A percentile compares a stretch with the other conserved stretches of the same genome.
Conservation (phyloP, 2,797 vertebrate species). For the Notolabrus celidotus region DNA sequence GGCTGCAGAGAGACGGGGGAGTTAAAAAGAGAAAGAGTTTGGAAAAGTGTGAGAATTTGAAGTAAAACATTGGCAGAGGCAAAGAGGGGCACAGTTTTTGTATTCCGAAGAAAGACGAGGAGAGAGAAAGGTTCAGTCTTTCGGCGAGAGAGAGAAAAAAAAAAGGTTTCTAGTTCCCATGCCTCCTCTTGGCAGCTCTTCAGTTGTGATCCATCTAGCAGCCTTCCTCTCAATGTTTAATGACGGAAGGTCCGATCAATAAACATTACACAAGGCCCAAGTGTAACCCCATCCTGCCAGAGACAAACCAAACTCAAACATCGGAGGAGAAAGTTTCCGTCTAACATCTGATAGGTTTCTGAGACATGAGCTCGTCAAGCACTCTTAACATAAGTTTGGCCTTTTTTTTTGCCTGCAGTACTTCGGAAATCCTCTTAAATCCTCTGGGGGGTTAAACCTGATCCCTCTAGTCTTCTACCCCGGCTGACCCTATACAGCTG, state of each 20-base stretch:
- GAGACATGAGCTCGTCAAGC: constrained; percentile 22
- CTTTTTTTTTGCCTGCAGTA: constrained; percentile 9
- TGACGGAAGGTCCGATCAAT: constrained; percentile 78
- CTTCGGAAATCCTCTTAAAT: constrained; percentile 29
- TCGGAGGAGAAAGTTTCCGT: constrained; percentile 68
- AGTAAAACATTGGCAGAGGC: background rate
- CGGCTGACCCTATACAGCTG: constrained; percentile 45
- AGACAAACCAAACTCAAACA: constrained; percentile 61
- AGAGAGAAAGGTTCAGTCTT: constrained; percentile 1
- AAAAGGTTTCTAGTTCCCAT: constrained; percentile 49
- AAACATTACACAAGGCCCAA: constrained; percentile 73
- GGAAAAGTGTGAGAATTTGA: constrained; percentile 23
- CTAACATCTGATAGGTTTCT: constrained; percentile 54
- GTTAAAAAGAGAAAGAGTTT: constrained; percentile 5
- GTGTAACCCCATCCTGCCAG: constrained; percentile 66
- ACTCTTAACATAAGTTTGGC: constrained; percentile 17
- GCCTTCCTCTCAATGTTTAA: constrained; percentile 79
- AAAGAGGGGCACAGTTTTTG: background rate
- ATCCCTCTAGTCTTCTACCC: constrained; percentile 32
- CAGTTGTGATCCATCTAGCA: constrained; percentile 55
- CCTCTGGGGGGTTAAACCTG: constrained; percentile 43
- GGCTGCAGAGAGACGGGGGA: background rate
- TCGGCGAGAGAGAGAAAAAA: constrained; percentile 16
- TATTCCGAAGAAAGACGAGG: constrained; percentile 1
- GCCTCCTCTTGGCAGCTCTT: constrained; percentile 57